A percentile compares a stretch with the other conserved stretches of the same genome.
Conservation (phyloP, 2,888 invertebrate genomes). For the Erebia epiphron region DNA sequence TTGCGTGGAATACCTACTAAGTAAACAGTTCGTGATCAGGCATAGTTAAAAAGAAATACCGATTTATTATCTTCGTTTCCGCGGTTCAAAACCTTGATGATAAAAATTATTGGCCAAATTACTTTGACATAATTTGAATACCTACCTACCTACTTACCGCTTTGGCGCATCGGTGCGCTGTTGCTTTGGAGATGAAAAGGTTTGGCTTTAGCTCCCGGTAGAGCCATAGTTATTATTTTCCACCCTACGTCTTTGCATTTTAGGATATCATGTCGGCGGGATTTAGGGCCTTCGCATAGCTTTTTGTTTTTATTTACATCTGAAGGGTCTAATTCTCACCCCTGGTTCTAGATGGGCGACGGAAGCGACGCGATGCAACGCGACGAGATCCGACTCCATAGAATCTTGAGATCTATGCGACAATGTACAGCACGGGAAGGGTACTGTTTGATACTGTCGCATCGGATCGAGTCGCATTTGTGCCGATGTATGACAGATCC, state of each 20-base stretch:
- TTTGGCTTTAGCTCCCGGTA: not conserved
- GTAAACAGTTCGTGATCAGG: conserved; percentile 34
- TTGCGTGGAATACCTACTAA: not conserved
- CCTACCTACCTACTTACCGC: not conserved
- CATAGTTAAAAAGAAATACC: conserved; percentile 35
- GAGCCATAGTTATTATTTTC: not conserved
- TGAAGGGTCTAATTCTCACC: too few relatives aligned
- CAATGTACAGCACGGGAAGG: too few relatives aligned
- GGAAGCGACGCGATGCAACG: too few relatives aligned
- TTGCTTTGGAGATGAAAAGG: not conserved
- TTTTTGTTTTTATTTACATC: too few relatives aligned
- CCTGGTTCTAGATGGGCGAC: too few relatives aligned
- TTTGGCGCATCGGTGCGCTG: not conserved
- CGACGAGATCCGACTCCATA: too few relatives aligned
- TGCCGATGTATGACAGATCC: too few relatives aligned
- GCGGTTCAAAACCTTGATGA: conserved; percentile 29
- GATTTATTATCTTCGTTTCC: conserved; percentile 38
- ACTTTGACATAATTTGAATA: conserved; percentile 17
- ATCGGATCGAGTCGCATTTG: too few relatives aligned
- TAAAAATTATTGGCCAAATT: conserved; percentile 33
- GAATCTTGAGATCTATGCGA: too few relatives aligned
- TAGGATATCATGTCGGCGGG: too few relatives aligned
- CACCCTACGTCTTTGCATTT: not conserved
- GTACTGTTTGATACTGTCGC: too few relatives aligned
- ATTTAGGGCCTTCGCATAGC: too few relatives aligned